Evolutionary conservation across 2,888 invertebrate species (phyloP).

Genomic region (Eupithecia centaureata): DNA sequence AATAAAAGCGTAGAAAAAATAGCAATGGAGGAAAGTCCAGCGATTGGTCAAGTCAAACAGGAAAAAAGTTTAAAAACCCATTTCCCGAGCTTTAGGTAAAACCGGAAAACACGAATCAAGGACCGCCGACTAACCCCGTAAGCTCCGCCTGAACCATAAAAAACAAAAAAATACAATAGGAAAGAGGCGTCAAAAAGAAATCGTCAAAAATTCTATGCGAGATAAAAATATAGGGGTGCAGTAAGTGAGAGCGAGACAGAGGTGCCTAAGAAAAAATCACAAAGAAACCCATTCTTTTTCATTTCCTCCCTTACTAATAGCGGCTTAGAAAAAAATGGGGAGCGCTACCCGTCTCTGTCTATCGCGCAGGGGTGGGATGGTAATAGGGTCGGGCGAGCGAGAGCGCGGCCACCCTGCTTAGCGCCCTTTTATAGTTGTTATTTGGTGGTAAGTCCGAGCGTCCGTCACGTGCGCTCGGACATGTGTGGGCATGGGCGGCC

Average conservation of each 20-base stretch:
- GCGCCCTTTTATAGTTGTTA: slow-evolving; percentile 81
- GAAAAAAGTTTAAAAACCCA: slow-evolving; percentile 47
- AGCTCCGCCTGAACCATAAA: slow-evolving; percentile 78
- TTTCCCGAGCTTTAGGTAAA: slow-evolving; percentile 66
- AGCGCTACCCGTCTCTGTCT: slow-evolving; percentile 75
- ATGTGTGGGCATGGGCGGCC: slow-evolving; percentile 49
- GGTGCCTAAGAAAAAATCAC: slow-evolving; percentile 78
- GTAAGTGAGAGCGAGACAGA: slow-evolving; percentile 71
- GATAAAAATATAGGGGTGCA: slow-evolving; percentile 53
- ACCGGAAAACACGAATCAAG: slow-evolving; percentile 63
- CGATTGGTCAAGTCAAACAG: slow-evolving; percentile 39
- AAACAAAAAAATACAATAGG: slow-evolving; percentile 74
- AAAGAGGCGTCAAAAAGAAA: slow-evolving; percentile 81
- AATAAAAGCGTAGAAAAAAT: neutral
- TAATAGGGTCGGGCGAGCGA: slow-evolving; percentile 74
- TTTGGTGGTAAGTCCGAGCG: slow-evolving; percentile 76
- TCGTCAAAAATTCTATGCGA: slow-evolving; percentile 67
- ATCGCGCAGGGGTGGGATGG: slow-evolving; percentile 69
- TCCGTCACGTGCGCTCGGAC: slow-evolving; percentile 64
- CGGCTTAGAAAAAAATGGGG: slow-evolving; percentile 81
- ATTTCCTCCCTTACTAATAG: slow-evolving; percentile 82
- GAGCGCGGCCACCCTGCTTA: slow-evolving; percentile 73
- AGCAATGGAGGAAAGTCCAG: slow-evolving; percentile 12
- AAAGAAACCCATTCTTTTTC: slow-evolving; percentile 83
- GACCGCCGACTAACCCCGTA: slow-evolving; percentile 77